phyloP scores from a whole-genome alignment of 2,113 vertebrate species.

The Rhodinocichla rosea region DNA sequence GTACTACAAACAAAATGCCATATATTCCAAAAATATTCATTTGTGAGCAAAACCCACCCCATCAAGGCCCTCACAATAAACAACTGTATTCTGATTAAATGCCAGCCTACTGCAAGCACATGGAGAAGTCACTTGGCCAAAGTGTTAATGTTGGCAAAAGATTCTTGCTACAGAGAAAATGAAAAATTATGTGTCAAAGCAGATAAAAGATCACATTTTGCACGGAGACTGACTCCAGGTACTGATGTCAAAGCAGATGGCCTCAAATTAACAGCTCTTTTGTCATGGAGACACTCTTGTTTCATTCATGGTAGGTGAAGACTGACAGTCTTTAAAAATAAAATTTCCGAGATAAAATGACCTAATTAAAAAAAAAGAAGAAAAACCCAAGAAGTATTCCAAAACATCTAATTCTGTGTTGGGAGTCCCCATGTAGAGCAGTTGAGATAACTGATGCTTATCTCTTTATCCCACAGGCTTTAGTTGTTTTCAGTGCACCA shows the following conservation, averaged over 20 bases:
- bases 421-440: background rate
- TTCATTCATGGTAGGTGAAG: background rate
- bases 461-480: background rate
- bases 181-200: background rate
- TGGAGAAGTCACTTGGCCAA: background rate
- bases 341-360: background rate
- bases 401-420: background rate
- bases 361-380: background rate
- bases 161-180: background rate
- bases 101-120: background rate
- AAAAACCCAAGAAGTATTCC: background rate
- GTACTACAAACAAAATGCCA: background rate
- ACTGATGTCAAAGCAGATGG: background rate
- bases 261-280: background rate
- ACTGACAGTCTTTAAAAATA: background rate
- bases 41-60: background rate
- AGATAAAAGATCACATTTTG: background rate
- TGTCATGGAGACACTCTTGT: background rate
- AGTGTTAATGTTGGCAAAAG: background rate
- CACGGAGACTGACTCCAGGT: background rate
- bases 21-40: background rate
- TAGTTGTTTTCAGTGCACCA: background rate
- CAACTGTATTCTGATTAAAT: background rate
- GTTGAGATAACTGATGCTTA: background rate
- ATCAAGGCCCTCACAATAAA: background rate